Base-by-base conservation (phyloP, 2,888 invertebrate species). In the Ichneumoninae sp. region DNA sequence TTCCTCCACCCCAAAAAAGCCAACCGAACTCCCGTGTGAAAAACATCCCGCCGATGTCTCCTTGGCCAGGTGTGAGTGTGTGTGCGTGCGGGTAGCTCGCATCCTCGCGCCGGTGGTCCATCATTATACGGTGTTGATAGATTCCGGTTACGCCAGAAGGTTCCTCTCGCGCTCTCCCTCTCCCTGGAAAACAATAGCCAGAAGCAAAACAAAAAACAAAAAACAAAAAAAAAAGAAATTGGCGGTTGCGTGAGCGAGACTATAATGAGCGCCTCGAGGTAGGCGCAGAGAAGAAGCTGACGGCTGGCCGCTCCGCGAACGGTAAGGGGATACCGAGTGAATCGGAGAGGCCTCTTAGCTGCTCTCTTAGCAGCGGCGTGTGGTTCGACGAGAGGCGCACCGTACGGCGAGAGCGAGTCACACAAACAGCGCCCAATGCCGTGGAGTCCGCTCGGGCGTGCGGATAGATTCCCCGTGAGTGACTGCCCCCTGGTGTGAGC, bases 401-500 rank as follows among this genome's bases (percentile, higher is more conserved):
- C 40, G 8, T 30, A 40, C 40, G 40, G 40, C 40, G 40, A 5
- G 40, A 40, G 40, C 8, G 40, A 40, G 40, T 8, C 7, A 10
- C 40, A 3, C 40, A 1, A 36, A 40, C 40, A 44, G 26, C 10
- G 26, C 10, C 22, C 36, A n/a, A n/a, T 36, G 19, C n/a, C 60
- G 30, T 50, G 22, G 62, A 65, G 33, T 33, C 57, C 65, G 26
- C 36, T 65, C 47, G 36, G 66, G 52, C 52, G 66, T 52, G 52
- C 50, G 60, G n/a, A 62, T 47, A 50, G 47, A 22, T 52, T 81
- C 40, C 16, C 79, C 84, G 84, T 71, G 79, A 84, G 82, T 79
- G 79, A 65, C 84, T 84, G 84, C 84, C 84, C 84, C 66, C 84
- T 84, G 82, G 84, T 84, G 82, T 78, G 60, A 62, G 82, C 19